A percentile compares a stretch with the other conserved stretches of the same genome.
Evolutionary conservation across 2,888 invertebrate species (phyloP).

Genomic region (Netelia inedita): DNA sequence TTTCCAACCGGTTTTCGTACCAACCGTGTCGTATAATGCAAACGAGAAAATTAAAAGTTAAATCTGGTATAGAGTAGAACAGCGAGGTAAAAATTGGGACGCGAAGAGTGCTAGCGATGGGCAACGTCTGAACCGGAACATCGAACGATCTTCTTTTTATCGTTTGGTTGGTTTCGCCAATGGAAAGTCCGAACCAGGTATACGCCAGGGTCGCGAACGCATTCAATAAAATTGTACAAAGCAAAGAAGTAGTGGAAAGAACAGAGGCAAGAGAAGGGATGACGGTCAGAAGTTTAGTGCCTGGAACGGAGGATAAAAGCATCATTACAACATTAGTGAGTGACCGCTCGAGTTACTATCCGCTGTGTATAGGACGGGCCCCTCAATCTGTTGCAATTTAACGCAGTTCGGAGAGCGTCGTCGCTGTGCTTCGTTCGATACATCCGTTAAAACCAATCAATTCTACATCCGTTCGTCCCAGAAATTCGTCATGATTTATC

Average conservation of each 20-base stretch:
- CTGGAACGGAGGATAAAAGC: conserved; percentile 53
- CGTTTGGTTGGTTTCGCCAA: neutral
- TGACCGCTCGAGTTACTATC: conserved; percentile 34
- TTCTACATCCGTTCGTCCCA: neutral
- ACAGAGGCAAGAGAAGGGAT: conserved; percentile 30
- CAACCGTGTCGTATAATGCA: neutral
- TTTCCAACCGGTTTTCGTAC: conserved; percentile 17
- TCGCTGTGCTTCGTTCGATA: conserved; percentile 13
- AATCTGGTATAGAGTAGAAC: neutral
- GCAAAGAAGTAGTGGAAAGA: conserved; percentile 33
- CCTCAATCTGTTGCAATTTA: conserved; percentile 13
- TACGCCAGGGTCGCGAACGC: neutral
- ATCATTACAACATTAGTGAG: conserved; percentile 47
- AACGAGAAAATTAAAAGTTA: neutral
- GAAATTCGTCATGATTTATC: conserved; percentile 39
- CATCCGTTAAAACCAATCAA: conserved; percentile 7
- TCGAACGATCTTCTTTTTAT: neutral
- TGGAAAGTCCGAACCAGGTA: no score
- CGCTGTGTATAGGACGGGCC: neutral
- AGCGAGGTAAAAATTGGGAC: neutral
- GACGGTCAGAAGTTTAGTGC: conserved; percentile 26
- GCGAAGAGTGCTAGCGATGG: neutral
- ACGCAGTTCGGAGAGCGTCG: conserved; percentile 2
- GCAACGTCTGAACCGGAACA: neutral
- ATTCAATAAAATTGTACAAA: neutral